These are phyloP conservation scores for Arctocebus calabarensis DNA, from an alignment of 2,797 vertebrate species.

Conservation along the genomic window DNA sequence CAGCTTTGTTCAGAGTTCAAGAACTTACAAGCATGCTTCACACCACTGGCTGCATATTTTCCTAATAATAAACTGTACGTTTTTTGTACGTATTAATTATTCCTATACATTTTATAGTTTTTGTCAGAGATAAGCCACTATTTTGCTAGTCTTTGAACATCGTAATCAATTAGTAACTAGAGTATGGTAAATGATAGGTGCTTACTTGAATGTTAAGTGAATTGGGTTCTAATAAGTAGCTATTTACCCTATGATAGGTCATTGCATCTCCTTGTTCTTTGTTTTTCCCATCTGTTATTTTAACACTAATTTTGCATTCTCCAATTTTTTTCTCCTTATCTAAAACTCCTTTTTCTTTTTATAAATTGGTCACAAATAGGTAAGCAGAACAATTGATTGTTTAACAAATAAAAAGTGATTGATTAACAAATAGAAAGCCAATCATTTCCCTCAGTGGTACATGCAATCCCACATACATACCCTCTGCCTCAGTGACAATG, in stretches of 20 bases:
- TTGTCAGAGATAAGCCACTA: background rate
- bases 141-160: constrained; percentile 15
- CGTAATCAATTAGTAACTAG: background rate
- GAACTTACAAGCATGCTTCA: background rate
- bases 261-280: background rate
- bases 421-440: background rate
- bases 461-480: background rate
- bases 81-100: constrained; percentile 4
- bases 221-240: background rate
- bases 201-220: background rate
- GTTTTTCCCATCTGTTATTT: constrained; percentile 4
- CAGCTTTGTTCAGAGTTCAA: background rate
- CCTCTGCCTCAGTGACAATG: background rate
- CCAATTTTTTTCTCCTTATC: background rate
- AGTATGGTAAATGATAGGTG: background rate
- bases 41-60: background rate
- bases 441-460: background rate
- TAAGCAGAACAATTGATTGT: background rate
- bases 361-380: background rate
- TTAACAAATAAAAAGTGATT: background rate
- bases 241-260: background rate
- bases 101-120: background rate
- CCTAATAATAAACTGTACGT: background rate
- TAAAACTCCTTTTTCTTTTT: background rate
- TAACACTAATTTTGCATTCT: background rate